These are phyloP conservation scores for Cephonodes hylas DNA, from an alignment of 2,888 invertebrate genomes.

Conservation along the genomic window DNA sequence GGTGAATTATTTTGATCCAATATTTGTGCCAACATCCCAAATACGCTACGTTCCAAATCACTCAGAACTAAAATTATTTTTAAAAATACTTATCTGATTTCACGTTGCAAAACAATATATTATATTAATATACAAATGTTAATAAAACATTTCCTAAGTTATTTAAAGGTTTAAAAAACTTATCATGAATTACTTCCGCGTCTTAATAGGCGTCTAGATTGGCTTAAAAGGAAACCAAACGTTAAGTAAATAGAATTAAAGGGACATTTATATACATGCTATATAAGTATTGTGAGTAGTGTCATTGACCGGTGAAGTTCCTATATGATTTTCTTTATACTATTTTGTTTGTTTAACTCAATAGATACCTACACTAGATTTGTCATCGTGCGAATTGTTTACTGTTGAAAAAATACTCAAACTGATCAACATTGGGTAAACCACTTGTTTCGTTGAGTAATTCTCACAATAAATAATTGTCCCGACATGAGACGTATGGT, in stretches of 20 bases:
- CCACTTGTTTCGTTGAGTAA: no score
- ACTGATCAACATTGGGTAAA: no score
- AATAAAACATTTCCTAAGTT: neutral
- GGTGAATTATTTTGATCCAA: neutral
- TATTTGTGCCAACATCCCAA: neutral
- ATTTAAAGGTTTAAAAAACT: neutral
- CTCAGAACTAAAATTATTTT: neutral
- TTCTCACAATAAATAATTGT: no score
- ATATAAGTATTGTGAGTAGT: neutral
- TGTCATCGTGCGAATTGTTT: no score
- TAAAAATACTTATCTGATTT: no score
- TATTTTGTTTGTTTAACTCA: neutral
- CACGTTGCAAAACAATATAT: no score
- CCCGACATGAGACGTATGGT: no score
- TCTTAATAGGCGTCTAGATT: neutral
- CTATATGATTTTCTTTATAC: slow-evolving; percentile 16
- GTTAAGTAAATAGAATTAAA: neutral
- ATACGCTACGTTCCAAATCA: neutral
- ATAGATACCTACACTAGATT: no score
- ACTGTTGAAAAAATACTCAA: no score
- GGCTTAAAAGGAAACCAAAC: neutral
- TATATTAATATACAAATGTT: neutral
- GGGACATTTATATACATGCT: neutral
- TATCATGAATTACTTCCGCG: neutral
- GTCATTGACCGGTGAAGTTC: slow-evolving; percentile 11